Percentiles rank a stretch among this genome's conserved stretches.
These are phyloP conservation scores for Mesorhabditis belari DNA, from an alignment of 2,888 invertebrate species.

Conservation along the genomic window DNA sequence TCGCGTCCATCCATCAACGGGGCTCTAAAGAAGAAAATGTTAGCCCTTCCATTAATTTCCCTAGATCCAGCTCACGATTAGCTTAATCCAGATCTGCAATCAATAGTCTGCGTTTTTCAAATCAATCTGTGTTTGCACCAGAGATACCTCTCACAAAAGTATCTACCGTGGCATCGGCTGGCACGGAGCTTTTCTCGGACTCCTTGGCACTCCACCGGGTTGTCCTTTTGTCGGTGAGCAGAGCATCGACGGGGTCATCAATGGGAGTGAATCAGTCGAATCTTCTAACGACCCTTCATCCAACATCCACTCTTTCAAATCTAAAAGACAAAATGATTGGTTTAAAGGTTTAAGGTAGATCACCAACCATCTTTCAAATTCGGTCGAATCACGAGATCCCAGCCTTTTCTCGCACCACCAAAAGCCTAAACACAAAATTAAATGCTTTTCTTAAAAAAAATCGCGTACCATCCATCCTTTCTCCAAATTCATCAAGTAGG, in stretches of 20 bases:
- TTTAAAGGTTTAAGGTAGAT: not conserved
- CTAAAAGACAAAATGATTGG: not conserved
- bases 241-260: constrained; percentile 2
- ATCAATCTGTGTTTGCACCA: too few relatives aligned
- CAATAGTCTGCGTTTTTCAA: too few relatives aligned
- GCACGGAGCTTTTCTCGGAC: constrained; percentile 5
- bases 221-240: constrained; percentile 7
- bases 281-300: constrained; percentile 2
- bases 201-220: too few relatives aligned
- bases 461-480: constrained; percentile 1
- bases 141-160: not conserved
- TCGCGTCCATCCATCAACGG: constrained; percentile 5
- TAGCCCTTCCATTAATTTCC: too few relatives aligned
- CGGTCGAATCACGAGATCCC: constrained; percentile 1
- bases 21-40: too few relatives aligned
- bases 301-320: constrained; percentile 4
- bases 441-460: not conserved
- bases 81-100: too few relatives aligned
- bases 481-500: constrained; percentile 4
- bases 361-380: constrained; percentile 8
- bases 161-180: constrained; percentile 3
- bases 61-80: too few relatives aligned
- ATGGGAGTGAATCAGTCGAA: not conserved
- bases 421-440: not conserved
- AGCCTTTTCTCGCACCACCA: constrained; percentile 2